Evolutionary conservation across 2,113 vertebrate species (phyloP).

Genomic region (Nettapus auritus): DNA sequence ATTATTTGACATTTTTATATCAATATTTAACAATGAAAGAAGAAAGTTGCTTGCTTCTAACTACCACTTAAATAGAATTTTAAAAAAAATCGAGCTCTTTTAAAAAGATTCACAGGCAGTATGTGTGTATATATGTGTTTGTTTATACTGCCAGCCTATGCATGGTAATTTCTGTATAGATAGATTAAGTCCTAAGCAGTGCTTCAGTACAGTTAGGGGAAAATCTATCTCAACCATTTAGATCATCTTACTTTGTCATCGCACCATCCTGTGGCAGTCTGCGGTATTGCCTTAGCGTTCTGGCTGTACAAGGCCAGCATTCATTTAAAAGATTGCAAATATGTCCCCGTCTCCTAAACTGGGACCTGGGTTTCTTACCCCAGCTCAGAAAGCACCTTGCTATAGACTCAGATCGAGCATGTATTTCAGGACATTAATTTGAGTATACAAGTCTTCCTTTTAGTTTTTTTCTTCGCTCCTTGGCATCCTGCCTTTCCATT

Average conservation of each 20-base stretch:
- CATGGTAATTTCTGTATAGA: neutral
- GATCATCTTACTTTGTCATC: neutral
- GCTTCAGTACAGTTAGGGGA: neutral
- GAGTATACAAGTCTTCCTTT: neutral
- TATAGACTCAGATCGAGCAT: rapidly evolving
- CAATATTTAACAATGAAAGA: neutral
- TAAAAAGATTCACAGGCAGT: neutral
- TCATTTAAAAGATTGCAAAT: neutral
- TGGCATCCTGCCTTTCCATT: neutral
- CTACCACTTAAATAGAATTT: neutral
- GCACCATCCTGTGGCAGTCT: constrained; percentile 46
- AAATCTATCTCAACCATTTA: rapidly evolving
- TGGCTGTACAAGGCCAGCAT: neutral
- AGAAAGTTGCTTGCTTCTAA: neutral
- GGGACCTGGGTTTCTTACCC: neutral
- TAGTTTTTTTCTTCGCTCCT: neutral
- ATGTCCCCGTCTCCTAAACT: neutral
- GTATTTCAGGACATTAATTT: neutral
- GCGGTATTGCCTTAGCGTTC: neutral
- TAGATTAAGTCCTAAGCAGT: neutral
- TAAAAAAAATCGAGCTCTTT: neutral
- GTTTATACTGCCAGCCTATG: neutral
- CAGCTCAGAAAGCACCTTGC: neutral
- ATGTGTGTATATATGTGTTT: neutral
- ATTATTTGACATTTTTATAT: neutral